Conservation (phyloP, 2,888 invertebrate genomes). For the Scaptomyza polygonia region DNA sequence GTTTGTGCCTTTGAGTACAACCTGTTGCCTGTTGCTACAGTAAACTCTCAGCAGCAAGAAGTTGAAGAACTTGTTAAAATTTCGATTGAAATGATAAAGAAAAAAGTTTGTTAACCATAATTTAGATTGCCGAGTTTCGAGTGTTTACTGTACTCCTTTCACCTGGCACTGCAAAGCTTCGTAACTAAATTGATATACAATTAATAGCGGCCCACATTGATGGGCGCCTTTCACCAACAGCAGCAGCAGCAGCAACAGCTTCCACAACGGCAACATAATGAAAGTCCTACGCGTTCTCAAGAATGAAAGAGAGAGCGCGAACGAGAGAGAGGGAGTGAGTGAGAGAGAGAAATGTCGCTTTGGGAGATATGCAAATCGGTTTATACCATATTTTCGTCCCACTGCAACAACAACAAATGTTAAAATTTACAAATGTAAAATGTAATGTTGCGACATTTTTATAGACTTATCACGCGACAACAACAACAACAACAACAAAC, state of each 20-base stretch:
- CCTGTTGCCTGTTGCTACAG: slow-evolving; percentile 5
- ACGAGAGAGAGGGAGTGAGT: not conserved
- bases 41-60: not conserved
- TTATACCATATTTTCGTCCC: slow-evolving; percentile 48
- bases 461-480: slow-evolving; percentile 78
- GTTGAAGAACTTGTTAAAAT: no score
- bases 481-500: no score
- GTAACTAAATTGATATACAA: slow-evolving; percentile 71
- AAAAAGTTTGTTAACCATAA: not conserved
- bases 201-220: slow-evolving; percentile 66
- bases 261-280: slow-evolving; percentile 21
- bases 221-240: slow-evolving; percentile 62
- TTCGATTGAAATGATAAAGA: no score
- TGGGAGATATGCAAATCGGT: slow-evolving; percentile 67
- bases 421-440: slow-evolving; percentile 39
- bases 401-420: slow-evolving; percentile 74
- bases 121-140: not conserved
- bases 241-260: slow-evolving; percentile 27
- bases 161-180: slow-evolving; percentile 47
- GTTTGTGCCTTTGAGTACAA: slow-evolving; percentile 8
- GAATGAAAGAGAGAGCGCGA: slow-evolving; percentile 16
- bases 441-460: slow-evolving; percentile 68
- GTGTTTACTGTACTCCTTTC: slow-evolving; percentile 55
- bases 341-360: not conserved
- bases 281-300: slow-evolving; percentile 58